Evolutionary conservation across 2,888 invertebrate species (phyloP), one percentile per base, ranked within the genome.

Genomic region (Caenorhabditis afra): DNA sequence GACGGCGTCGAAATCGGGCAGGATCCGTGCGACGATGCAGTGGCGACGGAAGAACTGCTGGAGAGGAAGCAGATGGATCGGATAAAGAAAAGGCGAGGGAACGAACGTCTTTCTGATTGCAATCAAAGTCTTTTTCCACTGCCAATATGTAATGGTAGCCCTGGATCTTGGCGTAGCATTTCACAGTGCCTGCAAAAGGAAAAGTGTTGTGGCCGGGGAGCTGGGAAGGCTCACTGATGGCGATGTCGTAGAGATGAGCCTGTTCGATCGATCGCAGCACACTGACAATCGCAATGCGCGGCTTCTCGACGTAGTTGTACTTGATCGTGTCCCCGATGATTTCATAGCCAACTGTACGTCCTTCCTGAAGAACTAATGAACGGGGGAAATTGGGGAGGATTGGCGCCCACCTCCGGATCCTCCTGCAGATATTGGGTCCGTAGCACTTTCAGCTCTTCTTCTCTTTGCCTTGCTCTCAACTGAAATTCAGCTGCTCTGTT

Each of bases 41-140:
- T 82, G 82, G n/a, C 82, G 78, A 44, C 80, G 78, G 65, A 82
- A 82, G 59, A 73, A 80, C 47, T 75, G 57, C 82, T 82, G 64
- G 22, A 77, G 74, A 23, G 20, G 10, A 44, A 22, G 53, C 29
- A 29, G 29, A 29, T 29, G 29, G 29, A 29, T 29, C 29, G 29
- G 29, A 29, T 29, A 53, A 35, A 23, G 14, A n/a, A 8, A 59
- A 47, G 35, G 62, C 37, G 10, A 55, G 0, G 18, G 14, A 49
- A 53, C 65, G 37, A 16, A 81, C 81, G 53, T 81, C 81, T 70
- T 70, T 77, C 14, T 81, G 81, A 49, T 57, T 50, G 37, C 81
- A 81, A 8, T 77, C 47, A 23, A 73, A 77, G 20, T 73, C 53
- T 18, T 50, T 59, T 16, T 73, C 67, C 10, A 73, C 62, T 10